These are phyloP conservation scores for Platycnemis pennipes DNA, from an alignment of 2,888 invertebrate species.

Conservation along the genomic window DNA sequence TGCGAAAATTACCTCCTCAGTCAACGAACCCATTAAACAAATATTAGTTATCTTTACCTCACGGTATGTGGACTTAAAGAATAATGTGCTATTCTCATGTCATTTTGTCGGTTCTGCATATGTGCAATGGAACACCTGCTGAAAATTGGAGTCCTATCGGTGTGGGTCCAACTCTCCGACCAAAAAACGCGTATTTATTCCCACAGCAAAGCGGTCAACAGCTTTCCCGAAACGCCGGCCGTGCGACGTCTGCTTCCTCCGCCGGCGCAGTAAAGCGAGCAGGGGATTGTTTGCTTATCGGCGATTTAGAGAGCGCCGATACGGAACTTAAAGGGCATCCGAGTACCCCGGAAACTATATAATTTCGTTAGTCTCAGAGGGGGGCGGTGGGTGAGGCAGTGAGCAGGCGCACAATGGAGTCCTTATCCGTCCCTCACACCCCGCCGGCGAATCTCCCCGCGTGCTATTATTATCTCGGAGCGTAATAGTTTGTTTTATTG, in stretches of 20 bases:
- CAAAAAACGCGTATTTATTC: not conserved
- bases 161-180: not conserved
- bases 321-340: conserved; percentile 16
- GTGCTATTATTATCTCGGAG: conserved; percentile 41
- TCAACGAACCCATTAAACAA: too few species aligned
- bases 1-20: too few species aligned
- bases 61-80: too few species aligned
- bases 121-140: too few species aligned
- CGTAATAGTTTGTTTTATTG: conserved; percentile 66
- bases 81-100: too few species aligned
- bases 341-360: conserved; percentile 49
- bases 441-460: not conserved
- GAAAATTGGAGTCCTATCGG: not conserved
- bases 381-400: too few species aligned
- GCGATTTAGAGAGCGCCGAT: conserved; percentile 13
- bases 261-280: not conserved
- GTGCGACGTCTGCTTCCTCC: not conserved
- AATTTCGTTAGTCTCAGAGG: conserved; percentile 43
- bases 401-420: conserved; percentile 23
- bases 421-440: not conserved
- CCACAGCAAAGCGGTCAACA: not conserved
- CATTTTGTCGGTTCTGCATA: too few species aligned
- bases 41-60: too few species aligned
- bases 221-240: not conserved
- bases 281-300: conserved; percentile 31